Evolutionary conservation across 2,797 vertebrate species (phyloP), one percentile per base, ranked within the genome.

Genomic region (Vespertilio murinus): DNA sequence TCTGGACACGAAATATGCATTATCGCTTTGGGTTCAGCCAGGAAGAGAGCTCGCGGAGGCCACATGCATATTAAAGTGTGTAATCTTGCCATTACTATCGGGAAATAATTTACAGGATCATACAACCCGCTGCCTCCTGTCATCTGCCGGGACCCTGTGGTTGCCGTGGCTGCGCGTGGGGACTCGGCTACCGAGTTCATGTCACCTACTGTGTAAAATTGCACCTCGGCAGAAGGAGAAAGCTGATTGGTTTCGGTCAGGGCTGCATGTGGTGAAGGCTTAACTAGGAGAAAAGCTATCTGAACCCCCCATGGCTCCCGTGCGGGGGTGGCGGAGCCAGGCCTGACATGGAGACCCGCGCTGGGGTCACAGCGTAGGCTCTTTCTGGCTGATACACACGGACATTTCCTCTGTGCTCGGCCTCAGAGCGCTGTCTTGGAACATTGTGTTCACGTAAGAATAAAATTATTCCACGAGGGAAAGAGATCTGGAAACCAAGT

Each of bases 131-230:
- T 95, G 93, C 93, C 96, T 96, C 93, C 87, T 93, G 81, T 96
- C 94, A 95, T 97, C 94, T 95, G 47, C 77, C 54, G 88, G 92
- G 91, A 90, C 81, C 71, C 92, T 35, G 45, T 90, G 90, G 94
- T 95, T 96, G 88, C 91, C 1, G 25, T 59, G 95, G 87, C 73
- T 96, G 89, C 91, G 71, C 56, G 2, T 75, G 84, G 79, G 77
- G 90, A 94, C 92, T 80, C 56, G 71, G 94, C 94, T 95, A 94
- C 82, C 0, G 23, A 97, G 94, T 94, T 96, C 95, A 95, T 95
- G 96, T 95, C 93, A 88, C 95, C 93, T 90, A 83, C 95, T 96
- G 90, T 94, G 91, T 79, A 96, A 96, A 96, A 97, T 86, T 96
- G 88, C 81, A 93, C 93, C 91, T 96, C 82, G 86, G 94, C 59